These are phyloP conservation scores for Deroptyus accipitrinus DNA, from an alignment of 2,113 vertebrate species.

Conservation along the genomic window DNA sequence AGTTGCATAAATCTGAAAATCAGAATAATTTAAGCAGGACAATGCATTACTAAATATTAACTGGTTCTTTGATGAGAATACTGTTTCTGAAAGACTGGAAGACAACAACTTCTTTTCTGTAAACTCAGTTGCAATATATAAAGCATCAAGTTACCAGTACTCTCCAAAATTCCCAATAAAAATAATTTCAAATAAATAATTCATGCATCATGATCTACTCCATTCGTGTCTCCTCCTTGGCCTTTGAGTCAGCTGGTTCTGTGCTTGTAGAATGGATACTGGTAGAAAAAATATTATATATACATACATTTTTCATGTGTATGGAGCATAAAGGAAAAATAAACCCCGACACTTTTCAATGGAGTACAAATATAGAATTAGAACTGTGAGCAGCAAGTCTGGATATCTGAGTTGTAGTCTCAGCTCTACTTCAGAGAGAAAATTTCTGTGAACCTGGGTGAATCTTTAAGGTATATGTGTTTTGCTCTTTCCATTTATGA, in stretches of 20 bases:
- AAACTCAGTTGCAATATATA: not conserved
- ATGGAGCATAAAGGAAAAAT: not conserved
- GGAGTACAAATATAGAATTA: not conserved
- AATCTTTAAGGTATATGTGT: not conserved
- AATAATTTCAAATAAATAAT: not conserved
- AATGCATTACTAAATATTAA: not conserved
- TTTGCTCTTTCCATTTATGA: not conserved
- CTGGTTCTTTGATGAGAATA: not conserved
- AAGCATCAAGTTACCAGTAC: slow-evolving; percentile 19
- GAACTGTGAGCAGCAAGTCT: not conserved
- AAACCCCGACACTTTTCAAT: not conserved
- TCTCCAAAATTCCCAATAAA: slow-evolving; percentile 36
- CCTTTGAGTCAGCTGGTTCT: slow-evolving; percentile 12
- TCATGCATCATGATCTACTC: slow-evolving; percentile 9
- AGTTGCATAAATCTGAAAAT: not conserved
- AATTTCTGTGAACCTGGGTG: not conserved
- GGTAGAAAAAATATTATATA: not conserved
- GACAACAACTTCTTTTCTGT: not conserved
- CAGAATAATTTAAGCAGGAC: not conserved
- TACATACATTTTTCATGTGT: not conserved
- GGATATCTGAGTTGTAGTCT: not conserved
- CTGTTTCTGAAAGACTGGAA: not conserved
- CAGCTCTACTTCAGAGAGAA: not conserved
- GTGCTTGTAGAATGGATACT: not conserved
- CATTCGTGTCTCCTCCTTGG: slow-evolving; percentile 16